phyloP scores from a whole-genome alignment of 2,113 vertebrate genomes.

The Suricata suricatta region DNA sequence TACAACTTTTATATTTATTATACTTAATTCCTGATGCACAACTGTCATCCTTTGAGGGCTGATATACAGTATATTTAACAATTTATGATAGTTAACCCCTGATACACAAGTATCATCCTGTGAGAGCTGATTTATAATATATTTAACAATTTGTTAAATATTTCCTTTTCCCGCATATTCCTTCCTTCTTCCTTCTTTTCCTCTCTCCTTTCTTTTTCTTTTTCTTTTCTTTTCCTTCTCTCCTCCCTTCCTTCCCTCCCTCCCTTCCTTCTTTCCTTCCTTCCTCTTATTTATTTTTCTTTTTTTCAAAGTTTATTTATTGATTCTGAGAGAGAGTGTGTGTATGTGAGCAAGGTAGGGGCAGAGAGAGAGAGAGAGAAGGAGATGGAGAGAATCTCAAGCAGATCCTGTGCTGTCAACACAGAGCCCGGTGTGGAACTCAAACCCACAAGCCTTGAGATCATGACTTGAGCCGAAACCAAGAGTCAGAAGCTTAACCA shows the following conservation, averaged over 20 bases:
- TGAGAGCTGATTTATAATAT: background rate
- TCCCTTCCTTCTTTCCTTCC: background rate
- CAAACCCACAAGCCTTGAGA: too few relatives aligned
- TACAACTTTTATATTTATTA: background rate
- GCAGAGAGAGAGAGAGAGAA: too few relatives aligned
- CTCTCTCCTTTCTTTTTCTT: background rate
- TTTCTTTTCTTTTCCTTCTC: background rate
- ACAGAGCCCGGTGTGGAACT: too few relatives aligned
- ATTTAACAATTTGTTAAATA: background rate
- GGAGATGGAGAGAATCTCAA: too few relatives aligned
- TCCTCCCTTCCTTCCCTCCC: too few relatives aligned
- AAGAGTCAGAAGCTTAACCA: too few relatives aligned
- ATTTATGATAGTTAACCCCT: background rate
- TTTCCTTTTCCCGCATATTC: background rate
- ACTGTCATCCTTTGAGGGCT: rapidly evolving
- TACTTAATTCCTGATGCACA: background rate
- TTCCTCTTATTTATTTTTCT: background rate
- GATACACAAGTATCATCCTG: too few relatives aligned
- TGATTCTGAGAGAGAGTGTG: too few relatives aligned
- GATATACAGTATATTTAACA: background rate
- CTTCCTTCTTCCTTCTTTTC: background rate
- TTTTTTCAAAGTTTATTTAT: too few relatives aligned
- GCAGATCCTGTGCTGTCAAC: too few relatives aligned
- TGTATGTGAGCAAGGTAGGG: too few relatives aligned
- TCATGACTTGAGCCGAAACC: too few relatives aligned